Base-by-base conservation (phyloP, 2,113 vertebrate species). In the Ellobius talpinus region DNA sequence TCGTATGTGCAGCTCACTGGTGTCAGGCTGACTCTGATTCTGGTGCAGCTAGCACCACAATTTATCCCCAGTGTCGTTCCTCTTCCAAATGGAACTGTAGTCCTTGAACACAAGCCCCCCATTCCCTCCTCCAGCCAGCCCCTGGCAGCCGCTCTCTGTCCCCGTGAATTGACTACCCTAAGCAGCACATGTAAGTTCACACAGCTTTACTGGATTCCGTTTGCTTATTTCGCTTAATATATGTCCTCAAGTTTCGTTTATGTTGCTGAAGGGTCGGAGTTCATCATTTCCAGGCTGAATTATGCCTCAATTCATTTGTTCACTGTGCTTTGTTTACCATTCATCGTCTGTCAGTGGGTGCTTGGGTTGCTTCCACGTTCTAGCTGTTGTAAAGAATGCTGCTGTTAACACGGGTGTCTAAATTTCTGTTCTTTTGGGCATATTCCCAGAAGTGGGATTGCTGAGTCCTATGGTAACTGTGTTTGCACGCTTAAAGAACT, bases 271-370 rank as follows among this genome's bases (percentile, higher is more conserved):
- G 13, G 63, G 52, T 72, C 45, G 77, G 85, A 72, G 93, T 72
- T 94, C 68, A 68, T 96, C 87, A 29, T 84, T 87, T 96, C 68
- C n/a, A 92, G 79, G 19, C 50, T 84, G 52, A 58, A 39, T 92
- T 36, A 14, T 74, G 87, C 47, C 26, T 66, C 11, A 47, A 7
- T 82, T 45, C 19, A 3, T 58, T 17, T 63, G 39, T 47, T 13
- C 26, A 66, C 36, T 13, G 39, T 7, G 65, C 33, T 76, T 87
- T 84, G 74, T 90, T 89, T 81, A 89, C 70, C 52, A 33, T 47
- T 63, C n/a, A 36, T 70, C 42, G 36, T 77, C 50, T 29, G 33
- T 47, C 5, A 24, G 8, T 88, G 14, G 91, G 84, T n/a, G 21
- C 42, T 52, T 70, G 9, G n/a, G 36, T 95, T 47, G 7, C 58